Conservation (phyloP, 2,797 vertebrate genomes). For the Gymnothorax javanicus region DNA sequence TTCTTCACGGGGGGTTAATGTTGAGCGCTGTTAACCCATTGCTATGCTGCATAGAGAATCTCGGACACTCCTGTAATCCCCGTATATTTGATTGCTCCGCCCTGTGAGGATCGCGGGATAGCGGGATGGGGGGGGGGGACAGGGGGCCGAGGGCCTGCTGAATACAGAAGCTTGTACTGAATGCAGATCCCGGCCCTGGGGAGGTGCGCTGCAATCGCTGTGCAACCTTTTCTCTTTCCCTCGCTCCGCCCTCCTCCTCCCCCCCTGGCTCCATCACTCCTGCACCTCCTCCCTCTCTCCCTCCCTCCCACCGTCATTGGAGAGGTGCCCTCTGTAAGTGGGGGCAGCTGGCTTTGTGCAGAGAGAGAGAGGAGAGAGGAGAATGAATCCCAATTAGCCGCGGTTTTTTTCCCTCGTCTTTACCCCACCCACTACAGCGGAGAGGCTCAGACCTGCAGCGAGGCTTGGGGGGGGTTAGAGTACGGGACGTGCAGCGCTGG, state of each 20-base stretch:
- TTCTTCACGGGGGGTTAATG: background rate
- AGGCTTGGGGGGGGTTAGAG: background rate
- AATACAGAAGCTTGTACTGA: conserved; percentile 52
- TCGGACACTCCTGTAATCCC: background rate
- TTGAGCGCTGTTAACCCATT: background rate
- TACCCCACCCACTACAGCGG: conserved; percentile 65
- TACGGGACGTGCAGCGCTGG: background rate
- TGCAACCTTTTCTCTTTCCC: conserved; percentile 72
- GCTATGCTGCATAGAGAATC: background rate
- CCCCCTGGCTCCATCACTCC: conserved; percentile 18
- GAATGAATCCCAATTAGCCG: conserved; percentile 76
- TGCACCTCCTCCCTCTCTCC: conserved; percentile 38
- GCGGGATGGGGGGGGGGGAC: conserved; percentile 3
- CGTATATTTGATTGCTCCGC: background rate
- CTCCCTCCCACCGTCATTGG: conserved; percentile 63
- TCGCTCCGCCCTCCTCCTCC: conserved; percentile 48
- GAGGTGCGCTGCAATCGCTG: conserved; percentile 69
- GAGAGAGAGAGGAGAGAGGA: conserved; percentile 58
- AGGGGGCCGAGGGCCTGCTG: conserved; percentile 39
- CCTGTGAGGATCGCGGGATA: conserved; percentile 21
- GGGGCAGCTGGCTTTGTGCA: conserved; percentile 81
- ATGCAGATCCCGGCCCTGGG: conserved; percentile 58
- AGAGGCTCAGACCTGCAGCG: background rate
- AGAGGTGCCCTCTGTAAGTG: conserved; percentile 76
- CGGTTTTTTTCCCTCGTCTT: conserved; percentile 60